Evolutionary conservation across 1,140 invertebrate species (phyloP).

Genomic region (Aphidius gifuensis): DNA sequence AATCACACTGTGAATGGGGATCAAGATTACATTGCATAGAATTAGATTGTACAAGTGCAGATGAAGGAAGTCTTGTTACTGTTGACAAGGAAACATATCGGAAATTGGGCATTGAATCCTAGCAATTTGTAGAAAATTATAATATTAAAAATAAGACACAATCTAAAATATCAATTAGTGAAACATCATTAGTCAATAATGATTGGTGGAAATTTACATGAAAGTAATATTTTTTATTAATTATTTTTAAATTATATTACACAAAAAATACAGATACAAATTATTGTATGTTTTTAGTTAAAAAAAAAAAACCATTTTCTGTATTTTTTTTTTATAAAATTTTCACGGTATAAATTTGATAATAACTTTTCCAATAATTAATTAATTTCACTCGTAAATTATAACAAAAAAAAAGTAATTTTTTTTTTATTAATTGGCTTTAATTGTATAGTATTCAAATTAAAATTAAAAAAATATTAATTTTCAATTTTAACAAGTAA

Average conservation of each 20-base stretch:
- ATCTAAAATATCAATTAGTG: background rate
- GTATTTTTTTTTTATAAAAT: too few relatives aligned
- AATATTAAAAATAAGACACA: background rate
- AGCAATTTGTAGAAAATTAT: constrained; percentile 20
- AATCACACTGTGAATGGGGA: constrained; percentile 59
- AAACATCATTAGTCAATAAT: background rate
- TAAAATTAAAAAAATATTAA: too few relatives aligned
- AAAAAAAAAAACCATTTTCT: too few relatives aligned
- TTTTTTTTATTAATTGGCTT: too few relatives aligned
- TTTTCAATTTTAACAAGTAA: too few relatives aligned
- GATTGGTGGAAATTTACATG: constrained; percentile 12
- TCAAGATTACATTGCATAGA: constrained; percentile 59
- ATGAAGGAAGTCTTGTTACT: constrained; percentile 50
- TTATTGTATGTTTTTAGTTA: too few relatives aligned
- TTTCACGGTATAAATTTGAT: too few relatives aligned
- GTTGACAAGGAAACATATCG: constrained; percentile 55
- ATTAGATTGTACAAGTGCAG: constrained; percentile 55
- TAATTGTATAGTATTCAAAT: too few relatives aligned
- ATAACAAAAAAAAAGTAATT: too few relatives aligned
- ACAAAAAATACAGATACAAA: too few relatives aligned
- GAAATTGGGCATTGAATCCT: constrained; percentile 47
- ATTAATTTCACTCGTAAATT: too few relatives aligned
- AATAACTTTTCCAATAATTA: too few relatives aligned
- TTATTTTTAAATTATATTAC: background rate
- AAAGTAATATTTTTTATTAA: background rate